phyloP scores from a whole-genome alignment of 92 coral and sea anemone species.

The Muricea muricata region DNA sequence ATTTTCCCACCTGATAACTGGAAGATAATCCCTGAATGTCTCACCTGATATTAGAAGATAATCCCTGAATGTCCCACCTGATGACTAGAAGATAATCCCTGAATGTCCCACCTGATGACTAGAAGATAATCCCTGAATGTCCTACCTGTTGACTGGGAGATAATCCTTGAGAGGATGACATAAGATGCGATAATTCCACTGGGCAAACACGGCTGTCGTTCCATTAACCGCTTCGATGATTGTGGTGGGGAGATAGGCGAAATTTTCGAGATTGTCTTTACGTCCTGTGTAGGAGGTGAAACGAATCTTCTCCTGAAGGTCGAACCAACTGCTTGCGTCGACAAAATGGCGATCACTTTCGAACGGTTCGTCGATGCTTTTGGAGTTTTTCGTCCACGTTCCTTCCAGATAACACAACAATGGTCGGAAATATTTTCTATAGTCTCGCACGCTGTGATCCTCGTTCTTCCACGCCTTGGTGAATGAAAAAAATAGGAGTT shows the following conservation, averaged over 20 bases:
- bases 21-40: neutral
- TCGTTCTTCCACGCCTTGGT: slow-evolving; percentile 68
- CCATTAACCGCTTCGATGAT: slow-evolving; percentile 79
- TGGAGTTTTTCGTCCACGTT: slow-evolving; percentile 77
- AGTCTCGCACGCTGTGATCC: slow-evolving; percentile 75
- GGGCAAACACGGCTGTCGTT: slow-evolving; percentile 79
- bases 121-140: slow-evolving; percentile 51
- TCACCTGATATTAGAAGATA: no score
- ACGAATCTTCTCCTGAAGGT: slow-evolving; percentile 87
- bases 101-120: slow-evolving; percentile 44
- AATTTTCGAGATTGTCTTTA: slow-evolving; percentile 90
- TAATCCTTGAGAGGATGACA: slow-evolving; percentile 71
- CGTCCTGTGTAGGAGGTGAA: slow-evolving; percentile 94
- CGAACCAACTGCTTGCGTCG: slow-evolving; percentile 90
- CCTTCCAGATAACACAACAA: slow-evolving; percentile 88
- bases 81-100: neutral
- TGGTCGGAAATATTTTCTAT: slow-evolving; percentile 85
- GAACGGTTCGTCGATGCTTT: slow-evolving; percentile 85
- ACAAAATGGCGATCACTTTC: slow-evolving; percentile 93
- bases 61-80: no score
- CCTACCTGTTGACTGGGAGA: slow-evolving; percentile 65
- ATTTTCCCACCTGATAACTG: no score
- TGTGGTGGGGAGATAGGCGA: slow-evolving; percentile 83
- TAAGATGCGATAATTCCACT: slow-evolving; percentile 79
- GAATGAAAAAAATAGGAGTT: no score